Conservation (phyloP, 2,888 invertebrate species). For the Drosophila paramelanica region DNA sequence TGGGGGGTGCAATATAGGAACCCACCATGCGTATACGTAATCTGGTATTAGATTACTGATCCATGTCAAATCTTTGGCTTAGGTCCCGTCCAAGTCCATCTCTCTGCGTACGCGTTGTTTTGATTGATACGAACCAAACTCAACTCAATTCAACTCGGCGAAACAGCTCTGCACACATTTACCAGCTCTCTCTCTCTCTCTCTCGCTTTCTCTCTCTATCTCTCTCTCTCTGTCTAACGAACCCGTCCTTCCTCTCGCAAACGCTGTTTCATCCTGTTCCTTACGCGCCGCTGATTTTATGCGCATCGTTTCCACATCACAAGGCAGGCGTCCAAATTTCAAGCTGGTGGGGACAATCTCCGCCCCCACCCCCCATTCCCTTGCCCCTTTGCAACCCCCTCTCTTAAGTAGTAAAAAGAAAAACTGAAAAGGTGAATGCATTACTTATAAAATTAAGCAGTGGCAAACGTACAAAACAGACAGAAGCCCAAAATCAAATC, state of each 20-base stretch:
- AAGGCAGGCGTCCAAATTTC: conserved; percentile 58
- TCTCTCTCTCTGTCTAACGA: not conserved
- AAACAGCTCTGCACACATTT: conserved; percentile 27
- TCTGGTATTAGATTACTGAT: conserved; percentile 85
- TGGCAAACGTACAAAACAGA: conserved; percentile 50
- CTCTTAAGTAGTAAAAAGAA: conserved; percentile 6
- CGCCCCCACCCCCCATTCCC: not conserved
- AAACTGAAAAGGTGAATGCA: conserved; percentile 39
- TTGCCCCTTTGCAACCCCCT: not conserved
- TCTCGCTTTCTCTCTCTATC: not conserved
- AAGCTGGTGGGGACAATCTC: conserved; percentile 11
- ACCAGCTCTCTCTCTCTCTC: conserved; percentile 5
- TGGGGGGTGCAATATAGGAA: conserved; percentile 52
- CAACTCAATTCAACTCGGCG: conserved; percentile 18
- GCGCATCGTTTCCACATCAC: conserved; percentile 73
- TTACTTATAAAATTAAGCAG: conserved; percentile 72
- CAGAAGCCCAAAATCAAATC: conserved; percentile 47
- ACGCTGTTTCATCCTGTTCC: conserved; percentile 43
- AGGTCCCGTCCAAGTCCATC: conserved; percentile 53
- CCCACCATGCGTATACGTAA: conserved; percentile 84
- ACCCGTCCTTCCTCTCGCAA: too few relatives aligned
- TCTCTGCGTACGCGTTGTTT: conserved; percentile 66
- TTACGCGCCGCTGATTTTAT: conserved; percentile 73
- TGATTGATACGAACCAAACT: conserved; percentile 74
- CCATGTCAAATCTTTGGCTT: conserved; percentile 85